Percentiles rank a stretch among this genome's conserved stretches.
Conservation (phyloP, 2,797 vertebrate genomes). For the Alca torda region DNA sequence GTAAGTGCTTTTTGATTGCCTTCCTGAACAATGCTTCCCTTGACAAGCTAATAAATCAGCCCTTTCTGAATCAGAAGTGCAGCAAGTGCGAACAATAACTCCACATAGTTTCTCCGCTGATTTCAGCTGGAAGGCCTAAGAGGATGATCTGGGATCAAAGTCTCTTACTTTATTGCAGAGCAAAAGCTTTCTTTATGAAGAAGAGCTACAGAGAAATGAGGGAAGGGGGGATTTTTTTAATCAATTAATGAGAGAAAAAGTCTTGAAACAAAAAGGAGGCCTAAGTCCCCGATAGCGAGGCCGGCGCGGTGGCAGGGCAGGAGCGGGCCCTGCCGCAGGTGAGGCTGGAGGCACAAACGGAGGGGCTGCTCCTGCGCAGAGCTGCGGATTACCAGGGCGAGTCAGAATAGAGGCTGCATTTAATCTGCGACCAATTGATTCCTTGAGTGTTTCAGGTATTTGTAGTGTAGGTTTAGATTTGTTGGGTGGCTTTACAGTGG, state of each 20-base stretch:
- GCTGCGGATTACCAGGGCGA: constrained; percentile 81
- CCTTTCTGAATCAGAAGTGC: constrained; percentile 85
- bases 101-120: constrained; percentile 76
- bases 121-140: constrained; percentile 79
- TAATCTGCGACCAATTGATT: constrained; percentile 90
- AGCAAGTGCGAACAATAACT: constrained; percentile 84
- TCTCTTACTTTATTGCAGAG: constrained; percentile 76
- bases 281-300: constrained; percentile 19
- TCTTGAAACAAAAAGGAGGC: constrained; percentile 68
- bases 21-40: constrained; percentile 93
- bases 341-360: constrained; percentile 7
- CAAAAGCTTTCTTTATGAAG: constrained; percentile 81
- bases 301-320: neutral
- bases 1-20: constrained; percentile 99
- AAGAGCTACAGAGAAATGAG: constrained; percentile 74
- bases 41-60: constrained; percentile 99
- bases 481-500: constrained; percentile 56
- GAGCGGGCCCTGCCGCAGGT: neutral
- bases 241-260: constrained; percentile 76
- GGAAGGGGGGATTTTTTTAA: constrained; percentile 78
- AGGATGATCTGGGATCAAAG: constrained; percentile 76
- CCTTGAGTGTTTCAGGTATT: constrained; percentile 83
- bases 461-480: constrained; percentile 69
- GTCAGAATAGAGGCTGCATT: constrained; percentile 81
- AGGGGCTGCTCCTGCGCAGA: constrained; percentile 80